phyloP scores from a whole-genome alignment of 1,140 invertebrate genomes.

The Apis cerana region DNA sequence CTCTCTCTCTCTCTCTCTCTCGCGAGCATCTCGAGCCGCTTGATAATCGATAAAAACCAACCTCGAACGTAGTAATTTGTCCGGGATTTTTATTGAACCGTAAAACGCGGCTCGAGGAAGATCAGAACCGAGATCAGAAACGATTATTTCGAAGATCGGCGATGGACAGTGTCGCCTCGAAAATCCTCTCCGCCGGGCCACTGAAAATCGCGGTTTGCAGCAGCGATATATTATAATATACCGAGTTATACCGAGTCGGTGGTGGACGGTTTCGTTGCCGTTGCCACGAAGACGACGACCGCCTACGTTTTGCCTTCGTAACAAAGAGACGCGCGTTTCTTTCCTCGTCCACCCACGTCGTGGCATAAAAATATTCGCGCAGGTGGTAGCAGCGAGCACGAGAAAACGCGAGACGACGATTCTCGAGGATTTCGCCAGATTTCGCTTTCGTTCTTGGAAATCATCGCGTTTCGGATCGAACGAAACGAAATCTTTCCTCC shows the following conservation, averaged over 20 bases:
- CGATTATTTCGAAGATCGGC: background rate
- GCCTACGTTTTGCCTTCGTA: slow-evolving; percentile 59
- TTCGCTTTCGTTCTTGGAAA: slow-evolving; percentile 31
- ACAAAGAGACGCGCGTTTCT: slow-evolving; percentile 65
- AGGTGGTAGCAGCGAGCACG: slow-evolving; percentile 49
- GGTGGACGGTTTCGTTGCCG: slow-evolving; percentile 30
- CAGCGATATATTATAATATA: background rate
- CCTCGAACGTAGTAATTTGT: slow-evolving; percentile 38
- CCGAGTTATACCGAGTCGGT: background rate
- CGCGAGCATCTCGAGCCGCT: background rate
- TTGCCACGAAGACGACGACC: slow-evolving; percentile 19
- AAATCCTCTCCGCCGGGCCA: slow-evolving; percentile 19
- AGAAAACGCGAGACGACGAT: background rate
- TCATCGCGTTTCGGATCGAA: background rate
- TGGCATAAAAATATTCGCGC: slow-evolving; percentile 56
- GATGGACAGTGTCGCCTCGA: background rate
- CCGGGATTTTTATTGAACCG: slow-evolving; percentile 34
- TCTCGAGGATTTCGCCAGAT: slow-evolving; percentile 31
- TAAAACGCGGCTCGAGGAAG: slow-evolving; percentile 14
- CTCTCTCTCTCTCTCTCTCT: too few relatives aligned
- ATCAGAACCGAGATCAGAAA: background rate
- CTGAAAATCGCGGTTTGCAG: slow-evolving; percentile 41
- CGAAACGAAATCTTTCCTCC: too few relatives aligned
- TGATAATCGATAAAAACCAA: slow-evolving; percentile 27
- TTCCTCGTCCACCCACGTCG: slow-evolving; percentile 59